Percentiles rank a stretch among this genome's conserved stretches.
phyloP scores from a whole-genome alignment of 2,888 invertebrate species.

The Platycheirus rosarum region DNA sequence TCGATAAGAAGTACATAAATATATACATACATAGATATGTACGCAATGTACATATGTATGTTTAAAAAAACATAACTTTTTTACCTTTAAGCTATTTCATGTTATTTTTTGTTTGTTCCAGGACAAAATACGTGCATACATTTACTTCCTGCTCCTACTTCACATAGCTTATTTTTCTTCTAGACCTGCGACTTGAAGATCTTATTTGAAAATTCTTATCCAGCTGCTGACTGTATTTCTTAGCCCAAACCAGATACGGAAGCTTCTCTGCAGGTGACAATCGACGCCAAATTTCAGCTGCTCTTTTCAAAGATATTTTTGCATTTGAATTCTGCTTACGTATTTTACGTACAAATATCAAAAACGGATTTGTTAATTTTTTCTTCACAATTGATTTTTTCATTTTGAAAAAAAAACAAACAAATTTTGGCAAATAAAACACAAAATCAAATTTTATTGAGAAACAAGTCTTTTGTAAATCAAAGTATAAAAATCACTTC shows the following conservation, averaged over 20 bases:
- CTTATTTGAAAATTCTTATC: not conserved
- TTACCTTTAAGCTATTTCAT: too few relatives aligned
- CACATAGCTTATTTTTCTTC: not conserved
- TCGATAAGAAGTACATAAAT: too few relatives aligned
- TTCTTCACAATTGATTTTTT: not conserved
- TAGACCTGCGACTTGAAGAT: not conserved
- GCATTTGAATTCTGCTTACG: not conserved
- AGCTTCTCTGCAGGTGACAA: slow-evolving; percentile 26
- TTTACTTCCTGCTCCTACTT: not conserved
- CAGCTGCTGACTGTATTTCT: slow-evolving; percentile 10
- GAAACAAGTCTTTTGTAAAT: too few relatives aligned
- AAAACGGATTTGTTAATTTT: slow-evolving; percentile 41
- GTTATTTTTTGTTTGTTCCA: not conserved
- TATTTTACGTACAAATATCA: slow-evolving; percentile 32
- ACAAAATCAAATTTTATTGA: too few relatives aligned
- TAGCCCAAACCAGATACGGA: slow-evolving; percentile 14
- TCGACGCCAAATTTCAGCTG: slow-evolving; percentile 26
- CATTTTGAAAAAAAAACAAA: not conserved
- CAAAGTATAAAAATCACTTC: too few relatives aligned
- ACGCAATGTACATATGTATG: too few relatives aligned
- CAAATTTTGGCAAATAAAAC: slow-evolving; percentile 8
- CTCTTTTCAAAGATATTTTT: slow-evolving; percentile 7
- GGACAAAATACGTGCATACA: not conserved
- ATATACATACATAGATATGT: too few relatives aligned
- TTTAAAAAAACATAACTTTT: too few relatives aligned